Base-by-base conservation (phyloP, 64 coral and sea anemone genomes). In the Anthopleura sola region DNA sequence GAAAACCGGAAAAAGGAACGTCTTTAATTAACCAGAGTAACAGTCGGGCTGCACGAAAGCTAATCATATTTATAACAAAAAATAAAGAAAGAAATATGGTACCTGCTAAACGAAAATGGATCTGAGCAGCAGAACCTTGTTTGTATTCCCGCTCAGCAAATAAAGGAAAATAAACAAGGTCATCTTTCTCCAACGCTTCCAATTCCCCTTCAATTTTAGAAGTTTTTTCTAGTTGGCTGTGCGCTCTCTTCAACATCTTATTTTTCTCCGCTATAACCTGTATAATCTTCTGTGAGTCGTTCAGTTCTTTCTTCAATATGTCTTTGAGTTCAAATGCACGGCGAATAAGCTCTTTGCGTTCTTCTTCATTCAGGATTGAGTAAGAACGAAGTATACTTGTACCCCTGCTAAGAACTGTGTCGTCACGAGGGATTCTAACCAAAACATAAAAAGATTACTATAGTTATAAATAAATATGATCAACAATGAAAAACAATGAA, bases 281-380 rank as follows among this genome's bases (percentile, higher is more conserved):
- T 85, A 95, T 95, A 75, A 95, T 85, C 55, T 57, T 58, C 10
- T 87, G 55, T 21, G 93, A 88, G 82, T 90, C 71, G 12, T 95
- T 76, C 0, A 95, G 86, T 75, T 95, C 93, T 31, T 91, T 90
- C 46, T 91, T 95, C 24, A 95, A 64, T 16, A 95, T 47, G 55
- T 95, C 87, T 77, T 95, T 95, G n/a, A 95, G 83, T 49, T 95
- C 93, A 91, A 95, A 95, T n/a, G 93, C 93, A 34, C 89, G 77
- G 24, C 93, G 75, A 5, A 95, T 95, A 33, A 95, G 93, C 20
- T 95, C 93, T 37, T 91, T 87, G 36, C 93, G 83, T 78, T 95
- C 93, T 13, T 90, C 55, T 86, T 95, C 89, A 3, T 89, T 88
- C 48, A 95, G 38, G 29, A 91, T 69, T 20, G 93, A 95, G 49